phyloP scores from a whole-genome alignment of 2,888 invertebrate species.

The Agriotes lineatus region DNA sequence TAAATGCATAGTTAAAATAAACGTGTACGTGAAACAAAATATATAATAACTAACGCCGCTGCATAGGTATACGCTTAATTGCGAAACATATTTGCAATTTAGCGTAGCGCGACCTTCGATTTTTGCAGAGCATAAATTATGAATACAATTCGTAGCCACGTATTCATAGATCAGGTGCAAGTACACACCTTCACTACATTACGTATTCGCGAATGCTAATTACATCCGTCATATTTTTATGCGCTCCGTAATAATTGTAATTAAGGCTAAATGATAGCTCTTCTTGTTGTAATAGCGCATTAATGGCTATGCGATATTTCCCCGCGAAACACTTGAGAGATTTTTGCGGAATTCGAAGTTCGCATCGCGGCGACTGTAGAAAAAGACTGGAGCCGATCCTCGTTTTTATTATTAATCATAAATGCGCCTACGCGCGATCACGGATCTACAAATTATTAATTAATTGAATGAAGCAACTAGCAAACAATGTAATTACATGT shows the following conservation, averaged over 20 bases:
- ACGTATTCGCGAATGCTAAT: slow-evolving; percentile 27
- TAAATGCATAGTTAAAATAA: slow-evolving; percentile 31
- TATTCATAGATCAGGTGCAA: slow-evolving; percentile 25
- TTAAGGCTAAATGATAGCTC: slow-evolving; percentile 18
- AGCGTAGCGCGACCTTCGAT: slow-evolving; percentile 38
- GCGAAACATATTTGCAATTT: slow-evolving; percentile 40
- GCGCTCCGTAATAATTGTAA: slow-evolving; percentile 18
- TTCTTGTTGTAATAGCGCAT: slow-evolving; percentile 7
- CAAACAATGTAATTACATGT: background rate
- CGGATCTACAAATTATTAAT: slow-evolving; percentile 8
- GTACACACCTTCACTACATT: slow-evolving; percentile 26
- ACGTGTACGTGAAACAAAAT: slow-evolving; percentile 40
- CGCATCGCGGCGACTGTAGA: background rate
- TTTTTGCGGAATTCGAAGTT: background rate
- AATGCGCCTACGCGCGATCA: background rate
- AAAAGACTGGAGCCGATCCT: background rate
- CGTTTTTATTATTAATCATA: background rate
- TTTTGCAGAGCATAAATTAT: slow-evolving; percentile 29
- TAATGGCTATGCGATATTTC: slow-evolving; percentile 21
- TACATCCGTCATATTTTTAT: slow-evolving; percentile 31
- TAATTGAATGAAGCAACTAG: slow-evolving; percentile 8
- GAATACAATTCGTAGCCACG: slow-evolving; percentile 20
- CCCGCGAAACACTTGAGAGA: background rate
- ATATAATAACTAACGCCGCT: slow-evolving; percentile 28
- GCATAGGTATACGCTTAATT: slow-evolving; percentile 34